Percentiles rank a stretch among this genome's conserved stretches.
Conservation (phyloP, 2,113 vertebrate genomes). For the Brachyhypopomus occidentalis region DNA sequence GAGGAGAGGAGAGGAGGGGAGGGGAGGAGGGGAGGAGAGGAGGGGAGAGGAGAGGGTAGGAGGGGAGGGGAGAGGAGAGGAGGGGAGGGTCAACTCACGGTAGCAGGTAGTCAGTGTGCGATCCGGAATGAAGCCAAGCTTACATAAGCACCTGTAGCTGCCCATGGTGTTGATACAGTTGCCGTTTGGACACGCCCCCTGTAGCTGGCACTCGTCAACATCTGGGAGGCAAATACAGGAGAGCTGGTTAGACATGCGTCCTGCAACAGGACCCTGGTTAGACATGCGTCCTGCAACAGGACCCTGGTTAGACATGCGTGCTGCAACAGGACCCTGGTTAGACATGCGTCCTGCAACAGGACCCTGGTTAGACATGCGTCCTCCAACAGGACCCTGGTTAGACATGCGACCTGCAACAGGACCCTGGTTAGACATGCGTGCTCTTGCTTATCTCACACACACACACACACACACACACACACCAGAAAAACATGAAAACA, state of each 20-base stretch:
- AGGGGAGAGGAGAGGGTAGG: not conserved
- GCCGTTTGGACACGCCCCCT: slow-evolving; percentile 90
- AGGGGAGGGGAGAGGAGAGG: not conserved
- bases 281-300: too few relatives aligned
- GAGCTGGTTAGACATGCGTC: not conserved
- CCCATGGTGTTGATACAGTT: slow-evolving; percentile 93
- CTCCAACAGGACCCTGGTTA: too few relatives aligned
- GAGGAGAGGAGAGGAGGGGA: not conserved
- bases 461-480: too few relatives aligned
- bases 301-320: too few relatives aligned
- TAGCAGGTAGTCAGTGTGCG: slow-evolving; percentile 84
- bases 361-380: too few relatives aligned
- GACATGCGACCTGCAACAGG: too few relatives aligned
- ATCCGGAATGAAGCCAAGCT: slow-evolving; percentile 86
- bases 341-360: too few relatives aligned
- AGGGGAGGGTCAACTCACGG: slow-evolving; percentile 79
- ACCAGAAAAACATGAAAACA: too few relatives aligned
- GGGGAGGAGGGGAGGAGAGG: not conserved
- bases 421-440: too few relatives aligned
- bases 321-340: too few relatives aligned
- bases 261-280: too few relatives aligned
- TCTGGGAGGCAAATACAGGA: slow-evolving; percentile 74
- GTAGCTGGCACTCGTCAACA: slow-evolving; percentile 91
- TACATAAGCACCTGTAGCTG: slow-evolving; percentile 93
- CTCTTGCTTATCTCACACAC: too few relatives aligned